These are phyloP conservation scores for Catharus fuscescens DNA, from an alignment of 2,113 vertebrate species.

Conservation along the genomic window DNA sequence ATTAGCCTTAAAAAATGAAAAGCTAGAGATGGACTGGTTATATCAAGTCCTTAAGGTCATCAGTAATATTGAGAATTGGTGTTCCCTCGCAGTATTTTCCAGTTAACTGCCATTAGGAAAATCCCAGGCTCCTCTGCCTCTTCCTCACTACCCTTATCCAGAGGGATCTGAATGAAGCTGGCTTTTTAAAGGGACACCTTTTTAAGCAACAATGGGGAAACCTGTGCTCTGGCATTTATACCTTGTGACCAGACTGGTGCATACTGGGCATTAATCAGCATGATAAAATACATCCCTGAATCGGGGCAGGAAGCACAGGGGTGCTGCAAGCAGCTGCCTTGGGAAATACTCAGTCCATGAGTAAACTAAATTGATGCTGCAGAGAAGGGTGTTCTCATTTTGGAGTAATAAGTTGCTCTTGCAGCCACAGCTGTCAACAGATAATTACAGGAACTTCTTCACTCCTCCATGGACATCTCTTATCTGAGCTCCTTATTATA, in stretches of 20 bases:
- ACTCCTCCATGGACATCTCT: neutral
- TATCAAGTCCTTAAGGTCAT: neutral
- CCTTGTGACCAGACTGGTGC: neutral
- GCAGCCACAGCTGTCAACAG: neutral
- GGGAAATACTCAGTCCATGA: neutral
- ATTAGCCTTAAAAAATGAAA: neutral
- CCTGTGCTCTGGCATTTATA: neutral
- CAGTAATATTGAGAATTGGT: no score
- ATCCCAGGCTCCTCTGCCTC: neutral
- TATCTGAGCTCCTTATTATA: neutral
- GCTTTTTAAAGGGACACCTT: neutral
- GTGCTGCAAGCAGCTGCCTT: neutral
- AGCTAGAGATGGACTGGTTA: neutral
- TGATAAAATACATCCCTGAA: neutral
- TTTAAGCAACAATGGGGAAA: neutral
- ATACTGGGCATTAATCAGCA: neutral
- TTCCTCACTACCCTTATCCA: neutral
- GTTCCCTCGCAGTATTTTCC: neutral
- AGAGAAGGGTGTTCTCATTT: neutral
- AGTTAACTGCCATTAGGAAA: neutral
- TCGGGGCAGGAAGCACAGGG: rapidly evolving
- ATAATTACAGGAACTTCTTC: neutral
- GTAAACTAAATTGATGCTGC: neutral
- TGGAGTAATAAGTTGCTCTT: neutral
- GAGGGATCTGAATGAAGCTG: neutral